Evolutionary conservation across 1,140 invertebrate genomes (phyloP), one percentile per base, ranked within the genome.

Genomic region (Dendroctonus ponderosae): DNA sequence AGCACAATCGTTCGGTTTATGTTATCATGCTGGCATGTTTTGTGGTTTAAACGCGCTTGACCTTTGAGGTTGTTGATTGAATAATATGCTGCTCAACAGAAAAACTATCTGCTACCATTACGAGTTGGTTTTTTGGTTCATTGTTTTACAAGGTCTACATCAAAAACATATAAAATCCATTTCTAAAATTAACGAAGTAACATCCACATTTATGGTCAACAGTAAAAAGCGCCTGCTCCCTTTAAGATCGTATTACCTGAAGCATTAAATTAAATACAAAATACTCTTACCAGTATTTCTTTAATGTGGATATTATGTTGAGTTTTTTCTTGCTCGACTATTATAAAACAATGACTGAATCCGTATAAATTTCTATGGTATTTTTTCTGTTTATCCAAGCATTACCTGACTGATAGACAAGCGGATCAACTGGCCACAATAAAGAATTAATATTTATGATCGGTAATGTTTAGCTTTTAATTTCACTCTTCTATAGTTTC

Each of bases 331-430:
- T 49, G 53, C 56, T 56, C 14, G 37, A 66, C 14, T 49, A 66
- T 66, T 58, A 66, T 38, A 48, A 56, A 66, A 66, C 63, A 66
- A 66, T 66, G 63, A 66, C 63, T 26, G 63, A 66, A 66, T 66
- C 54, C 56, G 58, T 54, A 66, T 66, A 66, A 66, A 59, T 38
- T 66, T 51, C 53, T 58, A 56, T 66, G 51, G 38, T 49, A 66
- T 58, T 66, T 66, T 66, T 66, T 66, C 54, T 39, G 63, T 56
- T 66, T 49, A 49, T 58, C 63, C 53, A 40, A 66, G 63, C 63
- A 66, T 66, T 43, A 66, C 63, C 49, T 44, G 52, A 56, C 42
- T 43, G 63, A 66, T 66, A 66, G 63, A 66, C 63, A 66, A 66
- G 53, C 63, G 40, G 39, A 15, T 11, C 41, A 66, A 66, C 26